Conservation (phyloP, 2,888 invertebrate species). For the Agrochola lychnidis region DNA sequence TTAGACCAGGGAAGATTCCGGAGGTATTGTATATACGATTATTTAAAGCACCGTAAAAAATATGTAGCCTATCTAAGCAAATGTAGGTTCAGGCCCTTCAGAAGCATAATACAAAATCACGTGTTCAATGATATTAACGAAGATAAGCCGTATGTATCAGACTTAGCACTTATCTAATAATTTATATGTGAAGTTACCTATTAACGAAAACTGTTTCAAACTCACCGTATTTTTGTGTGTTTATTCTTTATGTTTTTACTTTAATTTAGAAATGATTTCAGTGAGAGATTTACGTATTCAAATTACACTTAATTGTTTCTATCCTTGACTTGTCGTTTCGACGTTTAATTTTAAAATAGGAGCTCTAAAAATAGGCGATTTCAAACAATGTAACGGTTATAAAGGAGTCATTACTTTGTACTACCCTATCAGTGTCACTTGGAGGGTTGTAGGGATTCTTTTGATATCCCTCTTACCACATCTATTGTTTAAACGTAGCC, state of each 20-base stretch:
- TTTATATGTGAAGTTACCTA: slow-evolving; percentile 12
- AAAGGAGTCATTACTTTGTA: slow-evolving; percentile 9
- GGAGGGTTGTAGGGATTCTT: slow-evolving; percentile 39
- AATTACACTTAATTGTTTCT: slow-evolving; percentile 3
- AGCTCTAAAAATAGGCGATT: slow-evolving; percentile 15
- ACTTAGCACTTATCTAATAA: slow-evolving; percentile 41
- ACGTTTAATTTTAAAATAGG: slow-evolving; percentile 4
- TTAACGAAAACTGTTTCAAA: slow-evolving; percentile 10
- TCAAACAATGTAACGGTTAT: slow-evolving; percentile 10
- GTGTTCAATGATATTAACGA: slow-evolving; percentile 40
- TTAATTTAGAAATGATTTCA: neutral
- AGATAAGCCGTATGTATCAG: slow-evolving; percentile 43
- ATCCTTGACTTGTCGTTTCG: neutral
- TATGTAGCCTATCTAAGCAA: neutral
- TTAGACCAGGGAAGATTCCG: neutral
- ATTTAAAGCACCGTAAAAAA: neutral
- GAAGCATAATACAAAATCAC: slow-evolving; percentile 41
- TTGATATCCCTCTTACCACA: slow-evolving; percentile 51
- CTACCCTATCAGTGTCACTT: slow-evolving; percentile 7
- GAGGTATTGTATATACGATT: neutral
- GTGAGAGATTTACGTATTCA: neutral
- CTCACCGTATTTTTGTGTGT: slow-evolving; percentile 1
- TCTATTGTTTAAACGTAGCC: slow-evolving; percentile 41
- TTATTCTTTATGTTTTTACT: neutral
- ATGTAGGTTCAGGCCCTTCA: neutral